Conservation (phyloP, 2,888 invertebrate species). For the Parnassius glacialis region DNA sequence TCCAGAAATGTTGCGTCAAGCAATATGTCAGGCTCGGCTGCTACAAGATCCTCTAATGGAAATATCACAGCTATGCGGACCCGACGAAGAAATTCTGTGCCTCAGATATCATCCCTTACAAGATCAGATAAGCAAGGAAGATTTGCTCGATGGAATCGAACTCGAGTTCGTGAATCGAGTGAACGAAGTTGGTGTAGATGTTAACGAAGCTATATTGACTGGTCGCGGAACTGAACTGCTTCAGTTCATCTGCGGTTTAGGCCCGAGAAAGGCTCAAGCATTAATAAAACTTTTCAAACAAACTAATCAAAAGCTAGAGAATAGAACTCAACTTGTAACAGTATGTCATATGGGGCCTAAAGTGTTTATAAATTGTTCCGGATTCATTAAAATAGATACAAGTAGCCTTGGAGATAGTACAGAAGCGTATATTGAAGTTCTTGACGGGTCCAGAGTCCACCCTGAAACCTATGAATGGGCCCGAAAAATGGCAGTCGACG, state of each 20-base stretch:
- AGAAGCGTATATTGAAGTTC: constrained; percentile 96
- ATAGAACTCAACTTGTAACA: constrained; percentile 96
- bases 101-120: constrained; percentile 94
- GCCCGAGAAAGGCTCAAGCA: constrained; percentile 95
- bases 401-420: constrained; percentile 96
- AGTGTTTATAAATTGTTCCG: constrained; percentile 99
- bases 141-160: constrained; percentile 90
- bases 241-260: constrained; percentile 98
- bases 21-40: constrained; percentile 94
- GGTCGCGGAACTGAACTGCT: constrained; percentile 93
- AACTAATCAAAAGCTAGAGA: constrained; percentile 95
- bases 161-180: constrained; percentile 96
- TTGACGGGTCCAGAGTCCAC: constrained; percentile 98
- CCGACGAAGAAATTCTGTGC: constrained; percentile 97
- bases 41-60: constrained; percentile 98
- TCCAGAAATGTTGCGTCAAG: constrained; percentile 93
- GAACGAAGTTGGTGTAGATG: constrained; percentile 98
- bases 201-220: constrained; percentile 95
- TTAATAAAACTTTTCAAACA: constrained; percentile 93
- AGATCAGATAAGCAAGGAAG: constrained; percentile 91
- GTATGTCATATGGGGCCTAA: constrained; percentile 98
- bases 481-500: constrained; percentile 99
- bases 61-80: constrained; percentile 96
- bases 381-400: constrained; percentile 99
- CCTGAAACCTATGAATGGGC: constrained; percentile 99